These are phyloP conservation scores for Pygocentrus nattereri DNA, from an alignment of 2,797 vertebrate species.

Conservation along the genomic window DNA sequence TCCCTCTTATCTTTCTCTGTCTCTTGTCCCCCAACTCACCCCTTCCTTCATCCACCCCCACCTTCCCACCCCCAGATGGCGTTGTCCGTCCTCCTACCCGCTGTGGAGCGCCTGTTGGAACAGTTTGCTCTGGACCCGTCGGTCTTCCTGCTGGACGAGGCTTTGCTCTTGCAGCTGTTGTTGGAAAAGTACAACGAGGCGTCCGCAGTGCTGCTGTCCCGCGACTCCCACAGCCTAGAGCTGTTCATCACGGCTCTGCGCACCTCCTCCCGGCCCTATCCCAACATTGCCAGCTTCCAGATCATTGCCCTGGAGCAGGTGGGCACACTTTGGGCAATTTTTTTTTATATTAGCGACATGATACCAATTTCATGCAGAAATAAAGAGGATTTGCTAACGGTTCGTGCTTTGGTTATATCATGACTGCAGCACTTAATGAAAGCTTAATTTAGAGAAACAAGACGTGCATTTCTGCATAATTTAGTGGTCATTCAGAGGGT, in stretches of 20 bases:
- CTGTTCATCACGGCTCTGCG: slow-evolving; percentile 85
- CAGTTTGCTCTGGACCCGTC: slow-evolving; percentile 77
- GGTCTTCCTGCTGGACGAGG: slow-evolving; percentile 81
- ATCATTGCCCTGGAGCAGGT: slow-evolving; percentile 90
- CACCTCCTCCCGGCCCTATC: slow-evolving; percentile 70
- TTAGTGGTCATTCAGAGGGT: no score
- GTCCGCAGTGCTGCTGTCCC: slow-evolving; percentile 84
- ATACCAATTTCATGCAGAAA: no score
- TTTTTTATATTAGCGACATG: no score
- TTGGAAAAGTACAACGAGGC: slow-evolving; percentile 86
- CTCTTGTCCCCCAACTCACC: no score
- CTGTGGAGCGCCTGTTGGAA: slow-evolving; percentile 82
- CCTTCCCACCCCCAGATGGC: slow-evolving; percentile 72
- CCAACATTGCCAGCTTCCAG: slow-evolving; percentile 81
- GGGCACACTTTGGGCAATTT: not conserved
- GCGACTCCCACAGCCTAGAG: slow-evolving; percentile 82
- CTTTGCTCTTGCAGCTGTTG: slow-evolving; percentile 79
- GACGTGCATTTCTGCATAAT: no score
- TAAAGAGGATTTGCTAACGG: no score
- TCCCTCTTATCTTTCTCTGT: no score
- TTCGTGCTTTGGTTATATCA: no score
- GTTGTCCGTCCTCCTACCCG: slow-evolving; percentile 82
- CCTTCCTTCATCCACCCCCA: no score
- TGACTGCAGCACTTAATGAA: no score
- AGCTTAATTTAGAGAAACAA: no score